These are phyloP conservation scores for Myotis daubentonii DNA, from an alignment of 2,797 vertebrate species.

Conservation along the genomic window DNA sequence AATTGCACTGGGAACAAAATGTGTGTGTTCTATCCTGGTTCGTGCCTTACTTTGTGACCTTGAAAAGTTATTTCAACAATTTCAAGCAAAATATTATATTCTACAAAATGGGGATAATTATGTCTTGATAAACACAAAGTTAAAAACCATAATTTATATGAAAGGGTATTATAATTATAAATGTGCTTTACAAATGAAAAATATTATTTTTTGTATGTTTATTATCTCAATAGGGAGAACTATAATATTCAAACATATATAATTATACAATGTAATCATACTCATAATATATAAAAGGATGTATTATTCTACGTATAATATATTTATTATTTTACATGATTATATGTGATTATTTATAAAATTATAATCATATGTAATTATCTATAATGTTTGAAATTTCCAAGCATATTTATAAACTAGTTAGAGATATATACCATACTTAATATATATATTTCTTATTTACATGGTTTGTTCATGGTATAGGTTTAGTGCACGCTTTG, in stretches of 20 bases:
- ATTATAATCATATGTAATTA: not conserved
- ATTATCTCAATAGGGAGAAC: not conserved
- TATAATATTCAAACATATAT: not conserved
- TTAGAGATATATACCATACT: not conserved
- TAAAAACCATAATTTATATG: constrained; percentile 1
- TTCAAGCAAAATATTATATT: constrained; percentile 17
- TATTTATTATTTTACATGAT: not conserved
- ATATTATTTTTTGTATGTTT: not conserved
- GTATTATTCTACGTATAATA: not conserved
- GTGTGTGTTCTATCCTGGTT: not conserved
- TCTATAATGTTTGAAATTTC: not conserved
- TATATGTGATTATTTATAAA: not conserved
- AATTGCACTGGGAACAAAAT: not conserved
- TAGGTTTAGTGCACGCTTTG: not conserved
- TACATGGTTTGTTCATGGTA: not conserved
- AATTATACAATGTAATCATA: not conserved
- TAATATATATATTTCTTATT: not conserved
- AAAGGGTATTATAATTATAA: not conserved
- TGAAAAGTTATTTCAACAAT: not conserved
- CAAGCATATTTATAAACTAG: not conserved
- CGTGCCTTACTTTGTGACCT: not conserved
- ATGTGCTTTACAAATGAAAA: not conserved
- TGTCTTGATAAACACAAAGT: not conserved
- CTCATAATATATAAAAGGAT: not conserved
- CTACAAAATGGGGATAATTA: not conserved